Evolutionary conservation across 2,888 invertebrate species (phyloP), one percentile per base, ranked within the genome.

Genomic region (Zele albiditarsus): DNA sequence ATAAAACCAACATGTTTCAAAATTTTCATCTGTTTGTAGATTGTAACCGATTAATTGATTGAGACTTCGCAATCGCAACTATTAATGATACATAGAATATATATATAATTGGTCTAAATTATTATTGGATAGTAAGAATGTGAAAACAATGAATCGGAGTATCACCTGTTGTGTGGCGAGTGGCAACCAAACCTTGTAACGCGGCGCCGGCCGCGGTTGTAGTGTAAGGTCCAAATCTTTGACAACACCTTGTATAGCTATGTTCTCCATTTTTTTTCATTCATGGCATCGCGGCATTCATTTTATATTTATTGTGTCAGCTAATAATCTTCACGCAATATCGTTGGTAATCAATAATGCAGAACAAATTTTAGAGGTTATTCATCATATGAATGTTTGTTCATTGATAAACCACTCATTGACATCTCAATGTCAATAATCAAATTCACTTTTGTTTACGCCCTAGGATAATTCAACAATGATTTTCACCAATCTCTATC

Each of bases 121-220:
- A 49, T 42, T 23, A 25, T 12, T 42, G 25, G 25, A 66, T 23
- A 12, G 23, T 31, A 62, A 4, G 69, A 67, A 25, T 68, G 62
- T 65, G 38, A 57, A 77, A 68, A 16, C 58, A 49, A 57, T 49
- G 42, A 12, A 25, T 46, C 33, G 38, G 81, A 77, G 46, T n/a
- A n/a, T 85, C 90, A 93, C 93, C 91, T 97, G 97, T 89, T 96
- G 97, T 23, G 96, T 95, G 65, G 94, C 93, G 78, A 97, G 90
- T 67, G 96, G 96, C 77, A 94, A 92, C 95, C 95, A 95, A 89
- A 94, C 93, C 85, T 94, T 93, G 89, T 94, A 94, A 83, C 95
- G 91, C 66, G 94, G 94, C 58, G 88, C 86, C 46, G 84, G 84
- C n/a, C 87, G 87, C 38, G 89, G 87, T 78, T 89, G 89, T 60